Percentiles rank a stretch among this genome's conserved stretches.
These are phyloP conservation scores for Octopus bimaculoides DNA, from an alignment of 1,140 invertebrate genomes.

Conservation along the genomic window DNA sequence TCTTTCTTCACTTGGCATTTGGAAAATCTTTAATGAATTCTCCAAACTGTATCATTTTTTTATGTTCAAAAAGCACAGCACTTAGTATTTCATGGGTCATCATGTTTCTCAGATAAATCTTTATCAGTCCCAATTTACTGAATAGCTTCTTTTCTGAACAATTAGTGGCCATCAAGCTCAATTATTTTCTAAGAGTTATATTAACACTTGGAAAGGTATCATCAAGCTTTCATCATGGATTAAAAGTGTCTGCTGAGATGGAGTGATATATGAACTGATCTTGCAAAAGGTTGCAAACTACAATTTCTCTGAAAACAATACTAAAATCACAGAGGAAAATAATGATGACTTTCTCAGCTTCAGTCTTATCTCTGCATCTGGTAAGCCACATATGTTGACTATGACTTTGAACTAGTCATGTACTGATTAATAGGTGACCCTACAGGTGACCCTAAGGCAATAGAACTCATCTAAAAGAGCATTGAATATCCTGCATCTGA, in stretches of 20 bases:
- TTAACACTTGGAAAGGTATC: slow-evolving; percentile 9
- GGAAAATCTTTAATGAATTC: slow-evolving; percentile 9
- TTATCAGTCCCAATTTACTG: slow-evolving; percentile 11
- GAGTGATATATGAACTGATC: not conserved
- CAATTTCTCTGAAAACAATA: not conserved
- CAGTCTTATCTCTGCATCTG: slow-evolving; percentile 8
- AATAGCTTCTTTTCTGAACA: not conserved
- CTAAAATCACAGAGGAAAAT: not conserved
- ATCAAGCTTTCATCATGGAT: not conserved
- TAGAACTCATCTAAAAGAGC: slow-evolving; percentile 3
- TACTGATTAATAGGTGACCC: not conserved
- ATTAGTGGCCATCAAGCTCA: slow-evolving; percentile 8
- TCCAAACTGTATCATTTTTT: slow-evolving; percentile 8
- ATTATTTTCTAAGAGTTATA: slow-evolving; percentile 7
- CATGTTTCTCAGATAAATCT: slow-evolving; percentile 6
- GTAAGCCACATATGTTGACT: slow-evolving; percentile 3
- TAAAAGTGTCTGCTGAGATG: not conserved
- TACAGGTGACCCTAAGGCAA: not conserved
- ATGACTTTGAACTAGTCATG: not conserved
- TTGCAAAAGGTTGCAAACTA: not conserved
- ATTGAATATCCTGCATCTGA: not conserved
- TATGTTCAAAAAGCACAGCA: not conserved
- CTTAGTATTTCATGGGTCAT: not conserved
- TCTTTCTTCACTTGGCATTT: slow-evolving; percentile 12
- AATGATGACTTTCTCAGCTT: not conserved